Evolutionary conservation across 2,888 invertebrate genomes (phyloP).

Genomic region (Prostheceraeus crozeri): DNA sequence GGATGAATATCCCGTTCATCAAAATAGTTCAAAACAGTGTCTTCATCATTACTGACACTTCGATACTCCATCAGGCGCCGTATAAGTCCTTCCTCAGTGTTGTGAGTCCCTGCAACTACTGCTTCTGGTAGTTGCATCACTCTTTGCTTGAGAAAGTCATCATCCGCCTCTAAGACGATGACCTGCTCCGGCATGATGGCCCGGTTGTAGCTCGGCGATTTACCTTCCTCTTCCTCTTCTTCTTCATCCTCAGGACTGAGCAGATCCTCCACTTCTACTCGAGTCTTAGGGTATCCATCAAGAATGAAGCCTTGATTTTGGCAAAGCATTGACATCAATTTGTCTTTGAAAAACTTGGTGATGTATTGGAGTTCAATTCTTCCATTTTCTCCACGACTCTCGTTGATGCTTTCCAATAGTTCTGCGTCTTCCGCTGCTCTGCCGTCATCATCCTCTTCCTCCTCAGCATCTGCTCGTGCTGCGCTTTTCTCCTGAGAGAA

Average conservation of each 20-base stretch:
- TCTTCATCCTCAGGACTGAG: conserved; percentile 49
- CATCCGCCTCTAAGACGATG: not conserved
- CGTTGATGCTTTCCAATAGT: conserved; percentile 51
- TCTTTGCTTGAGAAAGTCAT: not conserved
- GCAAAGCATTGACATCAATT: conserved; percentile 61
- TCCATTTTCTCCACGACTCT: conserved; percentile 51
- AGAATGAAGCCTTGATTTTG: conserved; percentile 70
- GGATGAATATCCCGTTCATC: conserved; percentile 23
- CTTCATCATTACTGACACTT: conserved; percentile 1
- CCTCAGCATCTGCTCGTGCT: conserved; percentile 44
- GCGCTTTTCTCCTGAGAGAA: conserved; percentile 43
- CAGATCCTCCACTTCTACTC: conserved; percentile 61
- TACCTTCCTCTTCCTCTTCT: conserved; percentile 16
- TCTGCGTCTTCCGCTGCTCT: conserved; percentile 53
- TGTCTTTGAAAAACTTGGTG: conserved; percentile 51
- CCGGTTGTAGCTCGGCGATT: not conserved
- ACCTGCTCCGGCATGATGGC: conserved; percentile 15
- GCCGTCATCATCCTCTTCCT: conserved; percentile 48
- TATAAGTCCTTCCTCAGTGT: conserved; percentile 5
- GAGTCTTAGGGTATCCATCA: conserved; percentile 66
- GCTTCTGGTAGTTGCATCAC: conserved; percentile 56
- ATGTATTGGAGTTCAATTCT: conserved; percentile 51
- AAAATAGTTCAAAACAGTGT: conserved; percentile 15
- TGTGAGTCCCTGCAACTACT: conserved; percentile 53
- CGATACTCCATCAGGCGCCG: not conserved